Evolutionary conservation across 2,113 vertebrate genomes (phyloP), one percentile per base, ranked within the genome.

Genomic region (Amblyopsis rosae): DNA sequence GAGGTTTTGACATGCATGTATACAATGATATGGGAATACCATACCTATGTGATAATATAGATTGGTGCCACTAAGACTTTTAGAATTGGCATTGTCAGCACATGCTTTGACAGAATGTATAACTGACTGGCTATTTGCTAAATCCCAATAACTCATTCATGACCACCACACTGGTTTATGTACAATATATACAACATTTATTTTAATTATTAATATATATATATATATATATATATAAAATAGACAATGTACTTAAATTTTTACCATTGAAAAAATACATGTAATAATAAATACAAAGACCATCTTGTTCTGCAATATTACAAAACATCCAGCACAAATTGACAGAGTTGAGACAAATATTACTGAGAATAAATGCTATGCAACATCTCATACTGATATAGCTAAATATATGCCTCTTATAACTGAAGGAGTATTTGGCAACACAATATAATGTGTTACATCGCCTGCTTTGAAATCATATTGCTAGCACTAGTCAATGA

Each of bases 171-270:
- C 79, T 33, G 60, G 73, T 73, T 78, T 93, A 92, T 93, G 90
- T 93, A 94, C 93, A 94, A 93, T 92, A 93, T 94, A 91, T 93
- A 94, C 93, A 93, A 93, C 90, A 92, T 93, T 93, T 93, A 93
- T 92, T 93, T 89, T 88, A 92, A 91, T 92, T 59, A 75, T 69
- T 91, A 92, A 92, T 90, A 92, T 92, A 26, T 26, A 92, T 93
- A 94, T n/a, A n/a, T n/a, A 92, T 90, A 92, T 92, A 92, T 90
- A 92, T 92, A 26, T 26, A 92, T 93, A 94, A 94, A 93, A 94
- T 93, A 93, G 89, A 92, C 90, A 88, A 91, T 92, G 88, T 92
- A 92, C 86, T 91, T 93, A 87, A 88, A 89, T 92, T 91, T 93
- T 91, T 85, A 92, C 90, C 91, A 92, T 93, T 92, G 92, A 93